Percentiles rank a stretch among this genome's conserved stretches.
These are phyloP conservation scores for Malurus elegans DNA, from an alignment of 2,113 vertebrate species.

Conservation along the genomic window DNA sequence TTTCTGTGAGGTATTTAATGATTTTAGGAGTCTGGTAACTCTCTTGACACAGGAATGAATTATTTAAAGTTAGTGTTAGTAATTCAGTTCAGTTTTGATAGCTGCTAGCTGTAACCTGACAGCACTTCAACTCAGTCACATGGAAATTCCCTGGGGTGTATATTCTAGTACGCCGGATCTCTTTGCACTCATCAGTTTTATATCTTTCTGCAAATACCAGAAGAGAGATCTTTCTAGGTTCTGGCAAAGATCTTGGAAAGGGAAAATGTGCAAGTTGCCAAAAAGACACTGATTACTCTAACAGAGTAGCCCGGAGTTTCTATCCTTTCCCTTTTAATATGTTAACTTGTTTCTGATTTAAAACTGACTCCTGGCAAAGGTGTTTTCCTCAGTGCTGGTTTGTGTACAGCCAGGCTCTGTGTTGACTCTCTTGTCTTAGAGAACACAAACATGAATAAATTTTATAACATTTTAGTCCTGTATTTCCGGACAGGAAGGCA, in stretches of 20 bases:
- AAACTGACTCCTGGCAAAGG: conserved; percentile 38
- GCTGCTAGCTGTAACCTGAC: conserved; percentile 62
- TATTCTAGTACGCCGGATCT: conserved; percentile 46
- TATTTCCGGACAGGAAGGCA: neutral
- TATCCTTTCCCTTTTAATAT: conserved; percentile 45
- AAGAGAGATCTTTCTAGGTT: conserved; percentile 57
- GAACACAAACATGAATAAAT: neutral
- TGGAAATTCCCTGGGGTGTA: conserved; percentile 52
- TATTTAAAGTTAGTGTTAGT: conserved; percentile 48
- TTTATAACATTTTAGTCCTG: neutral
- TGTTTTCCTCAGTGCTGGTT: conserved; percentile 14
- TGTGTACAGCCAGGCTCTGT: neutral
- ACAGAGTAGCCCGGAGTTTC: conserved; percentile 62
- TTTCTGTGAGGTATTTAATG: conserved; percentile 1
- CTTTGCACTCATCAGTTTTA: conserved; percentile 63
- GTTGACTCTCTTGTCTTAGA: neutral
- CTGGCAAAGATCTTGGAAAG: conserved; percentile 57
- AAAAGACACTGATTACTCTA: conserved; percentile 63
- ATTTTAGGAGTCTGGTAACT: neutral
- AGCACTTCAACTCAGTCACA: conserved; percentile 9
- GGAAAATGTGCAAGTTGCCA: conserved; percentile 51
- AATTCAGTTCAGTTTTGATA: conserved; percentile 44
- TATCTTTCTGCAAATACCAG: conserved; percentile 64
- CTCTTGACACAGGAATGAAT: conserved; percentile 35
- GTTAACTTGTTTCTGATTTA: conserved; percentile 64